Conservation (phyloP, 2,797 vertebrate species). For the Presbytis comata region DNA sequence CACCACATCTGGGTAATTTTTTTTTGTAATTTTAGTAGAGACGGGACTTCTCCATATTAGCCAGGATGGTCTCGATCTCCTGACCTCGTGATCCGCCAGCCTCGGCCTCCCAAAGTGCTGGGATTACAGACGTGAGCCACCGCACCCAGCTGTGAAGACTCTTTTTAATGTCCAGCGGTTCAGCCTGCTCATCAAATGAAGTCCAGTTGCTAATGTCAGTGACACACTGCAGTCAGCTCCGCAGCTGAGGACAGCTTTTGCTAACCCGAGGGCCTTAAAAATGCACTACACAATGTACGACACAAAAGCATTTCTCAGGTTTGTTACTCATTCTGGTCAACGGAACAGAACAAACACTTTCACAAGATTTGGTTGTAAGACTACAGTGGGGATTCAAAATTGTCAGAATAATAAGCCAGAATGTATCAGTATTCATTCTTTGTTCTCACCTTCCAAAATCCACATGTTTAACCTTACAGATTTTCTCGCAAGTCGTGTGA, state of each 20-base stretch:
- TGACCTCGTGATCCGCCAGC: rapidly evolving
- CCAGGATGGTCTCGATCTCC: too few relatives aligned
- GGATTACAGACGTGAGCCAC: too few relatives aligned
- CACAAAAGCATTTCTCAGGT: rapidly evolving
- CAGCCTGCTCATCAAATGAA: rapidly evolving
- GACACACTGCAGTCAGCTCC: rapidly evolving
- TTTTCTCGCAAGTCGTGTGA: background rate
- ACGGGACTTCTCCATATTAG: too few relatives aligned
- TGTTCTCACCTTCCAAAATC: background rate
- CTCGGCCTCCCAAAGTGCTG: too few relatives aligned
- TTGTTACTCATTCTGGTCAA: background rate
- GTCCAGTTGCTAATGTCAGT: rapidly evolving
- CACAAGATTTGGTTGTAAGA: background rate
- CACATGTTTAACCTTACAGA: background rate
- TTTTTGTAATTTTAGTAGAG: too few relatives aligned
- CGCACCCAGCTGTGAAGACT: too few relatives aligned
- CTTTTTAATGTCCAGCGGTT: too few relatives aligned
- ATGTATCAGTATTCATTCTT: background rate
- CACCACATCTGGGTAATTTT: too few relatives aligned
- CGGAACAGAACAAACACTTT: background rate
- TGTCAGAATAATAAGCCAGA: conserved; percentile 20
- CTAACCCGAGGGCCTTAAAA: background rate
- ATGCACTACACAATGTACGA: rapidly evolving
- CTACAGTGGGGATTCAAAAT: background rate
- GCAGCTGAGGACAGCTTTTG: rapidly evolving